Conservation (phyloP, 2,888 invertebrate species). For the Hydrotaea diabolus region DNA sequence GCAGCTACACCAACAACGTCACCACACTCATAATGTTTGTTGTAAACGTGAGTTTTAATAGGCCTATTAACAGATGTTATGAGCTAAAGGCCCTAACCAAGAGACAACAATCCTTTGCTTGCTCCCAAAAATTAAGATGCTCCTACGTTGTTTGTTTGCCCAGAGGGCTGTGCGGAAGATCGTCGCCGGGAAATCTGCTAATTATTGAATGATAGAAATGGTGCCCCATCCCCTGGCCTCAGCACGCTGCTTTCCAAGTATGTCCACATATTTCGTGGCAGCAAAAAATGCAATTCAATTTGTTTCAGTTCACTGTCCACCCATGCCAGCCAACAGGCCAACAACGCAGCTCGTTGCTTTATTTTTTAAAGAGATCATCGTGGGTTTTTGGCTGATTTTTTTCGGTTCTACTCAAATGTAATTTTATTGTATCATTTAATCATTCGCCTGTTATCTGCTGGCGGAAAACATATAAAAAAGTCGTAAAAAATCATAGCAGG, state of each 20-base stretch:
- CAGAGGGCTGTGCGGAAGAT: not conserved
- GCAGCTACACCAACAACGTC: not conserved
- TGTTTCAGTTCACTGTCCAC: not conserved
- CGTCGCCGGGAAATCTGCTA: not conserved
- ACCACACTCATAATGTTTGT: slow-evolving; percentile 43
- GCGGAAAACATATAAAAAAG: slow-evolving; percentile 14
- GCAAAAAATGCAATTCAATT: not conserved
- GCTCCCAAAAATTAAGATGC: slow-evolving; percentile 1
- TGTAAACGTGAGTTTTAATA: slow-evolving; percentile 60
- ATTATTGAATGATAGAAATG: slow-evolving; percentile 13
- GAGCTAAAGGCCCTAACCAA: not conserved
- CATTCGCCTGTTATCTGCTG: slow-evolving; percentile 41
- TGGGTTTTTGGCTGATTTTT: not conserved
- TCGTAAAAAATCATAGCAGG: slow-evolving; percentile 13
- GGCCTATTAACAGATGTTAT: slow-evolving; percentile 58
- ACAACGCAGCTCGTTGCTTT: not conserved
- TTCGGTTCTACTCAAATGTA: not conserved
- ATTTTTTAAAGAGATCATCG: not conserved
- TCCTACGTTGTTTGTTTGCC: not conserved
- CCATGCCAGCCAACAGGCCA: not conserved
- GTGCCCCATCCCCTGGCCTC: not conserved
- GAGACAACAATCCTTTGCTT: slow-evolving; percentile 36
- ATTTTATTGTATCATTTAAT: slow-evolving; percentile 31
- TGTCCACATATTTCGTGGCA: not conserved
- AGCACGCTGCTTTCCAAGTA: not conserved